These are phyloP conservation scores for Chelonus formosanus DNA, from an alignment of 2,888 invertebrate species.

Conservation along the genomic window DNA sequence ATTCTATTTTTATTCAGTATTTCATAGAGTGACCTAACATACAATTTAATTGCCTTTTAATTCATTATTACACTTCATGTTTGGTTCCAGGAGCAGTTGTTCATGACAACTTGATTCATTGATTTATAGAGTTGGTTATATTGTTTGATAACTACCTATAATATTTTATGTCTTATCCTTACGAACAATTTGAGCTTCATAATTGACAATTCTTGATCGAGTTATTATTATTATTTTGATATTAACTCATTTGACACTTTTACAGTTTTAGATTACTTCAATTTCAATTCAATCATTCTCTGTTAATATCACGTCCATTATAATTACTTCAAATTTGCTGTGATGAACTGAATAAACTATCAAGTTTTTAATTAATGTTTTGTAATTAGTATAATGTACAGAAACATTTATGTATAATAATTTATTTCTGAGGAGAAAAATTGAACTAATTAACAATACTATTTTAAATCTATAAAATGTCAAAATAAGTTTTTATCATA, in stretches of 20 bases:
- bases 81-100: constrained; percentile 33
- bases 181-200: too few species aligned
- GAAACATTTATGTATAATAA: background rate
- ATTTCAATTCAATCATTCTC: too few species aligned
- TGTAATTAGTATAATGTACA: too few species aligned
- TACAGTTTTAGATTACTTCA: too few species aligned
- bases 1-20: constrained; percentile 13
- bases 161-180: background rate
- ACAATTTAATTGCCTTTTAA: constrained; percentile 43
- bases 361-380: too few species aligned
- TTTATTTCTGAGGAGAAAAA: background rate
- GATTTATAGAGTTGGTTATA: constrained; percentile 35
- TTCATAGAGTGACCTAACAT: constrained; percentile 11
- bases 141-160: background rate
- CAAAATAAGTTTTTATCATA: background rate
- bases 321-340: too few species aligned
- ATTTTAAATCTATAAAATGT: background rate
- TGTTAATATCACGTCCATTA: too few species aligned
- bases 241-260: too few species aligned
- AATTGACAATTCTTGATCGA: too few species aligned
- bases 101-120: constrained; percentile 34
- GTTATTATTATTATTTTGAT: too few species aligned
- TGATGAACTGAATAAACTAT: too few species aligned
- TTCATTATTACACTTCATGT: constrained; percentile 42
- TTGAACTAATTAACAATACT: background rate